These are phyloP conservation scores for Bellardia pandia DNA, from an alignment of 2,888 invertebrate species.

Conservation along the genomic window DNA sequence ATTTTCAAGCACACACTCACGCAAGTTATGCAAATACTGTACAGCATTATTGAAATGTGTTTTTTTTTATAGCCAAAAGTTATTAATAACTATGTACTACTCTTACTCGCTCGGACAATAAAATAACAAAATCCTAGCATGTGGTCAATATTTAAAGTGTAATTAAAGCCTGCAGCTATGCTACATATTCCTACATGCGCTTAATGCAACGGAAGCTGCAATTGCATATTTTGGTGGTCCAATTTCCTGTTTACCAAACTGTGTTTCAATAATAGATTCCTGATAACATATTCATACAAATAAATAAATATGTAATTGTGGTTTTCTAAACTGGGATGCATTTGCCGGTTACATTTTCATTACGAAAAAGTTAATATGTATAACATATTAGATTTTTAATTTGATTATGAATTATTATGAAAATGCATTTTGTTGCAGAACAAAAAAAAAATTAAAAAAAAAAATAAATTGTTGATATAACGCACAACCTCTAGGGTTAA, in stretches of 20 bases:
- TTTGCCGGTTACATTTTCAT: conserved; percentile 21
- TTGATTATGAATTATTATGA: conserved; percentile 62
- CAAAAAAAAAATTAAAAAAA: too few relatives aligned
- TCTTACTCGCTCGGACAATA: not conserved
- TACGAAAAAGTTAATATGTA: conserved; percentile 58
- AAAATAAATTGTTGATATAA: conserved; percentile 9
- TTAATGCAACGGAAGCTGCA: conserved; percentile 74
- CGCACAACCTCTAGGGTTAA: conserved; percentile 41
- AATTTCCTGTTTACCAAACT: conserved; percentile 70
- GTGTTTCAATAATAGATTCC: conserved; percentile 58
- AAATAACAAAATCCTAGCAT: conserved; percentile 81
- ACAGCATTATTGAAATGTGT: conserved; percentile 46
- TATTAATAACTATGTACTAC: conserved; percentile 69
- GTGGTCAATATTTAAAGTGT: conserved; percentile 84
- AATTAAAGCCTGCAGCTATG: conserved; percentile 83
- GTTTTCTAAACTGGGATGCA: conserved; percentile 53
- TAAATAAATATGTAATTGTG: conserved; percentile 58
- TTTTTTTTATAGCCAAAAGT: conserved; percentile 46
- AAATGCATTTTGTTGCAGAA: conserved; percentile 28
- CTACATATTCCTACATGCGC: conserved; percentile 33
- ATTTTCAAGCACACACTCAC: conserved; percentile 34
- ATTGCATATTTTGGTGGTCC: conserved; percentile 62
- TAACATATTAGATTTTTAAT: conserved; percentile 61
- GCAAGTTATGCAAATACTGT: conserved; percentile 37
- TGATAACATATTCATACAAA: conserved; percentile 43